A percentile compares a stretch with the other conserved stretches of the same genome.
Evolutionary conservation across 2,888 invertebrate genomes (phyloP).

Genomic region (Lasioglossum marginatum): DNA sequence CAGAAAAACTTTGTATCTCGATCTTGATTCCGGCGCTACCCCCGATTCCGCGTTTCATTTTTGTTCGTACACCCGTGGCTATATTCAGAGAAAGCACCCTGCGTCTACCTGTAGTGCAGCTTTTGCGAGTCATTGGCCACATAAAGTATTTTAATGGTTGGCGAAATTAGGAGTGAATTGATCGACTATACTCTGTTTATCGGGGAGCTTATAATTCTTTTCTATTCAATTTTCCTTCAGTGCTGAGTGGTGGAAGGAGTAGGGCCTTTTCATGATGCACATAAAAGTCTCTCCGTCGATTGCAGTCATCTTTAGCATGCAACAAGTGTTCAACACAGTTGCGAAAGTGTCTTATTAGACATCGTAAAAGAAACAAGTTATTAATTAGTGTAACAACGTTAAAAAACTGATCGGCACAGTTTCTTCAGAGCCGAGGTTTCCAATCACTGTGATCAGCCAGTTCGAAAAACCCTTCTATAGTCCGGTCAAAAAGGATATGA

Average conservation of each 20-base stretch:
- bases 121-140: background rate
- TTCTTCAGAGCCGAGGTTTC: background rate
- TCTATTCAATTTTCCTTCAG: no score
- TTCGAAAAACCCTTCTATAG: background rate
- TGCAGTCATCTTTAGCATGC: background rate
- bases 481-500: background rate
- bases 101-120: no score
- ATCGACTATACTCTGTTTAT: background rate
- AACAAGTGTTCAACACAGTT: background rate
- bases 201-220: background rate
- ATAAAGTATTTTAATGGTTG: background rate
- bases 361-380: background rate
- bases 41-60: background rate
- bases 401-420: background rate
- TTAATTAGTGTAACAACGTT: constrained; percentile 12
- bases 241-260: no score
- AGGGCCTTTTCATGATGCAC: background rate
- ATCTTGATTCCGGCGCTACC: background rate
- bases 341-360: background rate
- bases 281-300: background rate
- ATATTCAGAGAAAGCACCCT: background rate
- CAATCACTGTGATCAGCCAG: background rate
- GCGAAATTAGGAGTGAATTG: background rate
- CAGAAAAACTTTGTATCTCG: background rate
- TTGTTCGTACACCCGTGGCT: background rate